phyloP scores from a whole-genome alignment of 2,797 vertebrate species.

The Agapornis canus region DNA sequence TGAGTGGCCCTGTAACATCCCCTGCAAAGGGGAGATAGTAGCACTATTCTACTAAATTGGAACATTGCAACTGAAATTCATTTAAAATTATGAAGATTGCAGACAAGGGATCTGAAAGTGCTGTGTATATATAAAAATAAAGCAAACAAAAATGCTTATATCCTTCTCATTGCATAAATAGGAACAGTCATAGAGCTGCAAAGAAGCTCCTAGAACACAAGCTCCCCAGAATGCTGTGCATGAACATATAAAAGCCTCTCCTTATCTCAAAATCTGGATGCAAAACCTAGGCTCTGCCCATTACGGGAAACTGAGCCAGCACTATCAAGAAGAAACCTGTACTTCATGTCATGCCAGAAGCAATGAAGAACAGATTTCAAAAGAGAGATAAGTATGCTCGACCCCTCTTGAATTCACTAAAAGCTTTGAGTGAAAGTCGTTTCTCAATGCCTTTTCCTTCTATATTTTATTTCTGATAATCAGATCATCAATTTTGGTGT shows the following conservation, averaged over 20 bases:
- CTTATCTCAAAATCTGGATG: not conserved
- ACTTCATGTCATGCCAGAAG: not conserved
- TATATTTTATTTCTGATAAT: not conserved
- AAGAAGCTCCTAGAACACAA: not conserved
- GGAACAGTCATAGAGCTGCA: not conserved
- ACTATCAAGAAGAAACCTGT: not conserved
- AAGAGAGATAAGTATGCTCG: not conserved
- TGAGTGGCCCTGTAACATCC: not conserved
- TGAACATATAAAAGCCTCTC: not conserved
- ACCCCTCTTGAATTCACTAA: not conserved
- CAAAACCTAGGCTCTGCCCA: not conserved
- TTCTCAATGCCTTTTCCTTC: not conserved
- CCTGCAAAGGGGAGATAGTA: not conserved
- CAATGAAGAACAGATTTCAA: not conserved
- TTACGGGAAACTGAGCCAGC: not conserved
- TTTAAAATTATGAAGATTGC: not conserved
- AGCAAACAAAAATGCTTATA: not conserved
- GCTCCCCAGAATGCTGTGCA: not conserved
- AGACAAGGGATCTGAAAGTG: not conserved
- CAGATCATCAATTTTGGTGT: not conserved
- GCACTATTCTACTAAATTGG: not conserved
- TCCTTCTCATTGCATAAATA: not conserved
- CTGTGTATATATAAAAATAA: not conserved
- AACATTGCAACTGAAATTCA: not conserved
- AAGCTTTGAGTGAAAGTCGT: not conserved